These are phyloP conservation scores for Aelia acuminata DNA, from an alignment of 2,888 invertebrate species.

Conservation along the genomic window DNA sequence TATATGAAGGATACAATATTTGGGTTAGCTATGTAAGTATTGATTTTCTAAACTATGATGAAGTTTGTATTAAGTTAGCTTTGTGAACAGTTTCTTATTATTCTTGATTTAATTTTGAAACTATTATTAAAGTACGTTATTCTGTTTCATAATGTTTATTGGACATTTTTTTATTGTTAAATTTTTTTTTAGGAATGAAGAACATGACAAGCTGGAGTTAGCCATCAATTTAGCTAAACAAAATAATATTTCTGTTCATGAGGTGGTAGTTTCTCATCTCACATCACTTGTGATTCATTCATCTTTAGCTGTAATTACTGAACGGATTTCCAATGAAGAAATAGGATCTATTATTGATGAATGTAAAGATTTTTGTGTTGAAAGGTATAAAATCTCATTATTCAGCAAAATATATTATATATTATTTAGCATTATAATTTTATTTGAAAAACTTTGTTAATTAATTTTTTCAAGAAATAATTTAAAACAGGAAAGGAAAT, in stretches of 20 bases:
- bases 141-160: neutral
- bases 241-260: slow-evolving; percentile 70
- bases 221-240: slow-evolving; percentile 70
- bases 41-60: neutral
- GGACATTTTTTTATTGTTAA: neutral
- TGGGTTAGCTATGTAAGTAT: slow-evolving; percentile 72
- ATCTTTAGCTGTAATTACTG: neutral
- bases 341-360: slow-evolving; percentile 22
- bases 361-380: slow-evolving; percentile 19
- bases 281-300: slow-evolving; percentile 65
- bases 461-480: neutral
- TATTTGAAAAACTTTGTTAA: neutral
- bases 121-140: neutral
- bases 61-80: neutral
- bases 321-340: slow-evolving; percentile 21
- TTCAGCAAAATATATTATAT: neutral
- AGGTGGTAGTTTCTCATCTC: slow-evolving; percentile 68
- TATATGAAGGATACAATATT: slow-evolving; percentile 73
- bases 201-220: slow-evolving; percentile 69
- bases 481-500: neutral
- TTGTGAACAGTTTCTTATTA: neutral
- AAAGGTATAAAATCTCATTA: neutral
- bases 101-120: neutral
- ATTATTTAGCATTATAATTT: neutral
- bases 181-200: slow-evolving; percentile 47